Percentiles rank a stretch among this genome's conserved stretches.
phyloP scores from a whole-genome alignment of 1,140 invertebrate species.

The Acyrthosiphon pisum region DNA sequence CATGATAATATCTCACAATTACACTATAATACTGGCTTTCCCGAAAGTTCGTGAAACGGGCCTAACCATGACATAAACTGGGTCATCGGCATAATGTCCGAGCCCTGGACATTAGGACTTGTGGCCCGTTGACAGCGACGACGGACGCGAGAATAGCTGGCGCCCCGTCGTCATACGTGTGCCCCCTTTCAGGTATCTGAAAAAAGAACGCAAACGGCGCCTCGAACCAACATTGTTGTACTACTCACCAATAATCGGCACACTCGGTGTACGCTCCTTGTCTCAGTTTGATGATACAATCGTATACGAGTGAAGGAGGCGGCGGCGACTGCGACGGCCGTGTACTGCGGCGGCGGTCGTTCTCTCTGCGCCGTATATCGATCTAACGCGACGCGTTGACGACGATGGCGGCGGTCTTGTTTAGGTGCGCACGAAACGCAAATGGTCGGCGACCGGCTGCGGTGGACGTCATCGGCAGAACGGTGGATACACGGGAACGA shows the following conservation, averaged over 20 bases:
- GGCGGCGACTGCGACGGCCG: not conserved
- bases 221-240: not conserved
- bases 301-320: not conserved
- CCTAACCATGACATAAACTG: not conserved
- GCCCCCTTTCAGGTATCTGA: not conserved
- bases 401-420: not conserved
- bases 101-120: not conserved
- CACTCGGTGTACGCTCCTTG: not conserved
- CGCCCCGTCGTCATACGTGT: not conserved
- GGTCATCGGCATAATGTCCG: not conserved
- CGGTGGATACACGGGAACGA: not conserved
- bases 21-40: slow-evolving; percentile 14
- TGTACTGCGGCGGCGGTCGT: not conserved
- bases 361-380: slow-evolving; percentile 26
- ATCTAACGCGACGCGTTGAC: slow-evolving; percentile 48
- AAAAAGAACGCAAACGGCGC: not conserved
- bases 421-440: slow-evolving; percentile 15
- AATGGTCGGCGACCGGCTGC: slow-evolving; percentile 27
- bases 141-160: not conserved
- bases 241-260: not conserved
- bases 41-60: not conserved
- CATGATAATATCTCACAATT: slow-evolving; percentile 28
- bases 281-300: not conserved
- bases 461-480: slow-evolving; percentile 48
- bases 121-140: not conserved